Evolutionary conservation across 2,797 vertebrate genomes (phyloP).

Genomic region (Ctenosaura bakeri): DNA sequence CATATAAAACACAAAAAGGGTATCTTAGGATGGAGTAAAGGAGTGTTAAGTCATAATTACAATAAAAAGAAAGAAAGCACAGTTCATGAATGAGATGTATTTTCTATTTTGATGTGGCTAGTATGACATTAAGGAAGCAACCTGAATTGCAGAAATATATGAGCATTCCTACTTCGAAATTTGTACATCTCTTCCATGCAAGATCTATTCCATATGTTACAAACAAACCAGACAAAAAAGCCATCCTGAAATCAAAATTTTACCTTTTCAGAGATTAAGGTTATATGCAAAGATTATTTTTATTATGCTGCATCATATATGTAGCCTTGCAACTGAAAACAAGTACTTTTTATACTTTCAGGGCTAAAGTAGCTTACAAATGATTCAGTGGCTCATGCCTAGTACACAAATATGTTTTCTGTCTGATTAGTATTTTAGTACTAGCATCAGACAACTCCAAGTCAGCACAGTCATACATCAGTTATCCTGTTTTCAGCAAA

Average conservation of each 20-base stretch:
- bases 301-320: not conserved
- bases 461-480: not conserved
- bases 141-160: not conserved
- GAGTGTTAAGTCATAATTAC: not conserved
- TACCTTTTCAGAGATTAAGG: not conserved
- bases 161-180: not conserved
- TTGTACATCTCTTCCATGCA: not conserved
- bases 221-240: not conserved
- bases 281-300: not conserved
- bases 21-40: not conserved
- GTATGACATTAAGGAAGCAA: not conserved
- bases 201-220: not conserved
- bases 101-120: constrained; percentile 1
- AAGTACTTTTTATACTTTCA: not conserved
- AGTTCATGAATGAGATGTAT: not conserved
- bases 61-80: not conserved
- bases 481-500: not conserved
- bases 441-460: not conserved
- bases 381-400: not conserved
- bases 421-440: constrained; percentile 8
- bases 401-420: not conserved
- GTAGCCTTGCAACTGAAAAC: not conserved
- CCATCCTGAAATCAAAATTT: not conserved
- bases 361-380: not conserved
- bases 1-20: not conserved